Conservation (phyloP, 2,888 invertebrate genomes). For the Pollenia amentaria region DNA sequence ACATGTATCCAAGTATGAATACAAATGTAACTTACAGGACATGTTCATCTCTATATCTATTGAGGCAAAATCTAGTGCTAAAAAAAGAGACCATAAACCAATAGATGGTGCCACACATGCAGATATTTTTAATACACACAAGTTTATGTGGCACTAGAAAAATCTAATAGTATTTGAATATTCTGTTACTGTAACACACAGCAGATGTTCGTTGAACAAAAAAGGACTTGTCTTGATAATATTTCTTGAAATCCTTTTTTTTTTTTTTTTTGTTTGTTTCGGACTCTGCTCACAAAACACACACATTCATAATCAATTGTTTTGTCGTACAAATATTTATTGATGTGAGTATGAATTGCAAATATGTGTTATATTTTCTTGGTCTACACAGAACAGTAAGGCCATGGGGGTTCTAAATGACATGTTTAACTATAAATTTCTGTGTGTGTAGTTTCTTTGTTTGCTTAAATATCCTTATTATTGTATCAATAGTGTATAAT, state of each 20-base stretch:
- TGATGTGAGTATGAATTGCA: background rate
- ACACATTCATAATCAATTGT: background rate
- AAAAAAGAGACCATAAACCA: background rate
- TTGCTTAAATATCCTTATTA: background rate
- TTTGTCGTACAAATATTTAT: constrained; percentile 2
- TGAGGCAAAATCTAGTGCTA: background rate
- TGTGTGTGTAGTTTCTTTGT: background rate
- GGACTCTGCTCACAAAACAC: background rate
- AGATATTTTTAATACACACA: background rate
- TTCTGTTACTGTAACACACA: background rate
- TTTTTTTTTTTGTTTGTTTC: background rate
- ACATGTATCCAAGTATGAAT: background rate
- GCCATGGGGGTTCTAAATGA: background rate
- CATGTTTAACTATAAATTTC: background rate
- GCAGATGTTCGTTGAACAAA: background rate
- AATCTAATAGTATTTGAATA: constrained; percentile 11
- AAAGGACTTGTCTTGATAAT: background rate
- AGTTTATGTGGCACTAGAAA: background rate
- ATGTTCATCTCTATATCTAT: constrained; percentile 6
- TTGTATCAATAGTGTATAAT: background rate
- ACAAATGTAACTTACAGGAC: too few species aligned
- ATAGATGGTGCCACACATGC: background rate
- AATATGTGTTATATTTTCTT: background rate
- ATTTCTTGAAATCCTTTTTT: background rate
- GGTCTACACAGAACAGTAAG: background rate